Conservation (phyloP, 2,113 vertebrate genomes). For the Nothobranchius furzeri region DNA sequence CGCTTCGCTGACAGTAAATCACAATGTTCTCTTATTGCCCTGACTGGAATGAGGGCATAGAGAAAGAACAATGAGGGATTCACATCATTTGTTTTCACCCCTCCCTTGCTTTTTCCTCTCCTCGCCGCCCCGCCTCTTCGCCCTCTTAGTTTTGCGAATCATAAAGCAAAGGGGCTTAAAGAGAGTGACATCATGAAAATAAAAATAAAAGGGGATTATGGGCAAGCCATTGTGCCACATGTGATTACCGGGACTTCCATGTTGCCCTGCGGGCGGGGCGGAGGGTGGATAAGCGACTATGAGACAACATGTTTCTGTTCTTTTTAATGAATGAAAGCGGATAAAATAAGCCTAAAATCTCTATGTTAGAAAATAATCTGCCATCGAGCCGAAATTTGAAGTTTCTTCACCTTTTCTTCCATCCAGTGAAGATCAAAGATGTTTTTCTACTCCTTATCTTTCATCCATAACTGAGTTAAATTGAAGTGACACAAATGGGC, state of each 20-base stretch:
- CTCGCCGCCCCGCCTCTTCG: conserved; percentile 49
- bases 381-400: conserved; percentile 30
- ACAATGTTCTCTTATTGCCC: conserved; percentile 82
- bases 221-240: conserved; percentile 74
- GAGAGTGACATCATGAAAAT: conserved; percentile 81
- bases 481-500: conserved; percentile 40
- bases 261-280: conserved; percentile 50
- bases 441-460: conserved; percentile 40
- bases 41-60: conserved; percentile 81
- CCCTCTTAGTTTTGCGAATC: conserved; percentile 67
- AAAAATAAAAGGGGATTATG: conserved; percentile 79
- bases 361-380: too few relatives aligned
- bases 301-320: conserved; percentile 68
- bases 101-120: conserved; percentile 64
- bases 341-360: conserved; percentile 3
- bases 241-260: conserved; percentile 71
- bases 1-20: conserved; percentile 81
- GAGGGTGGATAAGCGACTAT: conserved; percentile 55
- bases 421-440: conserved; percentile 44
- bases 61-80: conserved; percentile 81
- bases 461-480: conserved; percentile 45
- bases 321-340: conserved; percentile 65
- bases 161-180: conserved; percentile 75
- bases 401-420: conserved; percentile 33
- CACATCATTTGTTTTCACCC: conserved; percentile 80